phyloP scores from a whole-genome alignment of 2,888 invertebrate species.

The Chalcis sispes region DNA sequence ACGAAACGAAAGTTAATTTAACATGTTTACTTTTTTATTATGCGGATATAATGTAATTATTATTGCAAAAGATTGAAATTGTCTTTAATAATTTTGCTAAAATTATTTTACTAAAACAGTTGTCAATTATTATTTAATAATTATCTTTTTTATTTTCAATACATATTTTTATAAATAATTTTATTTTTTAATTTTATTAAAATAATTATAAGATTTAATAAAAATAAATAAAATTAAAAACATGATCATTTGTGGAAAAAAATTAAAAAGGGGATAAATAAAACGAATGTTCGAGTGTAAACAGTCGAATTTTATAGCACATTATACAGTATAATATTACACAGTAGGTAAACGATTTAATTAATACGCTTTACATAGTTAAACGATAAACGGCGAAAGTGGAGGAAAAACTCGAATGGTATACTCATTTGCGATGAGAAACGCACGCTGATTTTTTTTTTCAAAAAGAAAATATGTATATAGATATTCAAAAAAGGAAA shows the following conservation, averaged over 20 bases:
- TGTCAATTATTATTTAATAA: no score
- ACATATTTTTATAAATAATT: not conserved
- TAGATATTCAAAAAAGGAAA: slow-evolving; percentile 1
- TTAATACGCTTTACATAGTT: slow-evolving; percentile 25
- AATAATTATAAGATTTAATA: no score
- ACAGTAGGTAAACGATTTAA: slow-evolving; percentile 30
- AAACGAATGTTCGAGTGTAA: slow-evolving; percentile 11
- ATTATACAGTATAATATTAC: slow-evolving; percentile 39
- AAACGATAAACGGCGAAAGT: slow-evolving; percentile 23
- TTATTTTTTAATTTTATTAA: not conserved
- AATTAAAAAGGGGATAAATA: not conserved
- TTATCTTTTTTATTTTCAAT: not conserved
- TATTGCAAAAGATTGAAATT: no score
- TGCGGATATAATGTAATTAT: no score
- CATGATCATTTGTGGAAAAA: not conserved
- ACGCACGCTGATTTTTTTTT: slow-evolving; percentile 2
- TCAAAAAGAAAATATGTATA: not conserved
- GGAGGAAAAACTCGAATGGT: slow-evolving; percentile 7
- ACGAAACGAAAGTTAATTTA: no score
- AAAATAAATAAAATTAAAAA: not conserved
- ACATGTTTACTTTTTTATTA: no score
- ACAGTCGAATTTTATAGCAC: slow-evolving; percentile 40
- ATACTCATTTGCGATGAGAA: not conserved
- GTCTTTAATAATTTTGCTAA: no score
- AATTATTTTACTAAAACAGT: no score